Conservation (phyloP, 1,140 invertebrate species). For the Drosophila neocordata region DNA sequence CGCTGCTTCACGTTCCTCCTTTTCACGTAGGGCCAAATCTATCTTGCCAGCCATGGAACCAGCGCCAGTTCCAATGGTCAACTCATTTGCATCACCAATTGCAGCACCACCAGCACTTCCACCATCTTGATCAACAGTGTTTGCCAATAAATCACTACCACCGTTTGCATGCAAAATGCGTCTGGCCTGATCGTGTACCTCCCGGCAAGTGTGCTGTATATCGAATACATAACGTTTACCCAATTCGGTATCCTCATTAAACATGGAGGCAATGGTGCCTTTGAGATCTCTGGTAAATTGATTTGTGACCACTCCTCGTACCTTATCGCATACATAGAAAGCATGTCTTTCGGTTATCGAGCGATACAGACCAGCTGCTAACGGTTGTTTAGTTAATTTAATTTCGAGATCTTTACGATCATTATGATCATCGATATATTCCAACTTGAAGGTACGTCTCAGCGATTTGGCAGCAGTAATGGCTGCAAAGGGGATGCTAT, state of each 20-base stretch:
- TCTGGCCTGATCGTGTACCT: conserved; percentile 93
- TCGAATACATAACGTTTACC: conserved; percentile 95
- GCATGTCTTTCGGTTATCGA: conserved; percentile 96
- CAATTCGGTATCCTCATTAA: conserved; percentile 93
- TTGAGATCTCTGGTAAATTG: conserved; percentile 95
- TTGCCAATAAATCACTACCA: conserved; percentile 56
- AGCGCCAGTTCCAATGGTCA: conserved; percentile 34
- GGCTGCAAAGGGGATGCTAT: conserved; percentile 91
- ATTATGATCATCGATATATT: conserved; percentile 88
- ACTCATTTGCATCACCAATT: conserved; percentile 21
- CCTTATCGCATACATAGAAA: conserved; percentile 95
- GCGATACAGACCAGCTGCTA: conserved; percentile 91
- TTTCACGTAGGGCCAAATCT: conserved; percentile 80
- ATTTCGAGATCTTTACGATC: conserved; percentile 88
- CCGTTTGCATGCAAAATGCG: conserved; percentile 87
- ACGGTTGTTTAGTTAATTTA: conserved; percentile 90
- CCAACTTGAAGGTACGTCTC: conserved; percentile 89
- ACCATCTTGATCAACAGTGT: conserved; percentile 24
- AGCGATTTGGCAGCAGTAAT: conserved; percentile 91
- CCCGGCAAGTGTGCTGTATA: conserved; percentile 92
- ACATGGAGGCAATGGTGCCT: conserved; percentile 95
- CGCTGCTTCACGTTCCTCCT: conserved; percentile 78
- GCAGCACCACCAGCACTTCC: conserved; percentile 20
- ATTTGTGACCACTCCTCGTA: conserved; percentile 92
- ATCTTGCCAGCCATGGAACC: conserved; percentile 75